A percentile compares a stretch with the other conserved stretches of the same genome.
These are phyloP conservation scores for Galerucella nymphaeae DNA, from an alignment of 2,888 invertebrate genomes.

Conservation along the genomic window DNA sequence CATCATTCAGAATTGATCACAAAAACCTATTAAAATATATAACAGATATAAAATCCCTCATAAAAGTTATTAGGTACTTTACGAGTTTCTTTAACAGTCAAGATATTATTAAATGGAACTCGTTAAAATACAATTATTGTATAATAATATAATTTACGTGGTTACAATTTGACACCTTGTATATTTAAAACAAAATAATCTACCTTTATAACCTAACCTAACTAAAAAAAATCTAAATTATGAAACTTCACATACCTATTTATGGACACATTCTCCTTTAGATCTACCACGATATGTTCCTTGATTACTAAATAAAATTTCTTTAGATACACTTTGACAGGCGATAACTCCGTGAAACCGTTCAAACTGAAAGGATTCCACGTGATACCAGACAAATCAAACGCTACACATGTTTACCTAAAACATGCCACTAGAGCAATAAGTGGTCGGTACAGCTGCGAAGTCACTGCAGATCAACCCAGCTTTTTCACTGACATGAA, in stretches of 20 bases:
- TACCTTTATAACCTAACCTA: too few relatives aligned
- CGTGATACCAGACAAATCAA: conserved; percentile 69
- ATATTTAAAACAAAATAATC: too few relatives aligned
- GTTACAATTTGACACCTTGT: not conserved
- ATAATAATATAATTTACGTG: too few relatives aligned
- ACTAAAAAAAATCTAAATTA: too few relatives aligned
- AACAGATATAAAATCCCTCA: not conserved
- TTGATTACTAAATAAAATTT: not conserved
- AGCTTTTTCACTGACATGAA: conserved; percentile 62
- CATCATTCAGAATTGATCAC: not conserved
- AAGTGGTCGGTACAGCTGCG: conserved; percentile 61
- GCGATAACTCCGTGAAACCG: conserved; percentile 73
- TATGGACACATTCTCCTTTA: too few relatives aligned
- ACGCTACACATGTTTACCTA: conserved; percentile 60
- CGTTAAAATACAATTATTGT: not conserved
- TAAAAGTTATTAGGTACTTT: not conserved
- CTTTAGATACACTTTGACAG: conserved; percentile 69
- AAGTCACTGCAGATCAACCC: conserved; percentile 63
- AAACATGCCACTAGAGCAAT: conserved; percentile 58
- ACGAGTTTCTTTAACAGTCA: not conserved
- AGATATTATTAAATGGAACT: not conserved
- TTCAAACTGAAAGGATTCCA: conserved; percentile 72
- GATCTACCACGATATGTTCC: too few relatives aligned
- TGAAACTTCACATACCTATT: too few relatives aligned
- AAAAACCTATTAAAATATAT: not conserved